phyloP scores from a whole-genome alignment of 2,888 invertebrate species.

The Ormyrus pomaceus region DNA sequence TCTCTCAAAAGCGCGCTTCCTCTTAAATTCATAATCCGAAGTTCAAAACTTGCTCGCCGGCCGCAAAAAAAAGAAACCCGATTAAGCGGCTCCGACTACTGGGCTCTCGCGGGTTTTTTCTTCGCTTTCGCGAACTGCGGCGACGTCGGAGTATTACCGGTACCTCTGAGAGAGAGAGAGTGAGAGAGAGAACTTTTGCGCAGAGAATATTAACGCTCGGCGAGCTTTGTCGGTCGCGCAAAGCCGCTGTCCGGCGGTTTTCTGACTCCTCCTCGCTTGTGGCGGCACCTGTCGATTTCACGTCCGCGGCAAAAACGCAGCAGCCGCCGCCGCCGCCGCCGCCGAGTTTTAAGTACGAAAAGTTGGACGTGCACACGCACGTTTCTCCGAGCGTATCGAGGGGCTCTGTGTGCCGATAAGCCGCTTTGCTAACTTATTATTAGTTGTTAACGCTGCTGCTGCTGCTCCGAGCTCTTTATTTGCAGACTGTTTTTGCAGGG shows the following conservation, averaged over 20 bases:
- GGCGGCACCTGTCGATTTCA: constrained; percentile 71
- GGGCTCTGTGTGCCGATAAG: constrained; percentile 1
- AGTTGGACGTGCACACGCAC: not conserved
- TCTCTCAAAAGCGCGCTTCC: no score
- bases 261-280: constrained; percentile 6
- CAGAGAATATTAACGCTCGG: constrained; percentile 31
- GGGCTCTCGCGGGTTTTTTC: not conserved
- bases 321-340: no score
- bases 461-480: not conserved
- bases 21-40: no score
- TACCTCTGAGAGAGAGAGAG: no score
- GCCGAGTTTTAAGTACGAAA: not conserved
- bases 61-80: not conserved
- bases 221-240: constrained; percentile 30
- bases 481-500: no score
- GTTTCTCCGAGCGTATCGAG: not conserved
- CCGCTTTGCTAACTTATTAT: constrained; percentile 27
- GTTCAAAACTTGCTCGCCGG: no score
- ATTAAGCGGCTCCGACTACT: not conserved
- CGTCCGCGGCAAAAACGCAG: constrained; percentile 36
- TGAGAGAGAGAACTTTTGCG: constrained; percentile 5
- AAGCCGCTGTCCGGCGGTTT: constrained; percentile 32
- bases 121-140: not conserved
- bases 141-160: not conserved
- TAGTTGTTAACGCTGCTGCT: not conserved